Percentiles rank a stretch among this genome's conserved stretches.
phyloP scores from a whole-genome alignment of 2,113 vertebrate species.

The Sander vitreus region DNA sequence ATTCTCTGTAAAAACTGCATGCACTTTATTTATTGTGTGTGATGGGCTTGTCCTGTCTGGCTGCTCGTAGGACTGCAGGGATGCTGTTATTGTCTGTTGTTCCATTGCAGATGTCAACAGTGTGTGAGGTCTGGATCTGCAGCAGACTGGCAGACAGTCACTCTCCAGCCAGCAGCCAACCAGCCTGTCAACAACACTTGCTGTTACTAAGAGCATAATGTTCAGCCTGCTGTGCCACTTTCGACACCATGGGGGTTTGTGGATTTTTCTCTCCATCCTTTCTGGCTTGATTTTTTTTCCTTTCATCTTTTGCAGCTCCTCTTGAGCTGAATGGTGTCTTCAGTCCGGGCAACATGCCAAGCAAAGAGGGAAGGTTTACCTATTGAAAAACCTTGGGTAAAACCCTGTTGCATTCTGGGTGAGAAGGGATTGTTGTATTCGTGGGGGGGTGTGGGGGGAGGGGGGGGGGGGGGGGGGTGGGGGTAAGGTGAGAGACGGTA shows the following conservation, averaged over 20 bases:
- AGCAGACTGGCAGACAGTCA: constrained; percentile 76
- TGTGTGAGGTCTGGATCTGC: constrained; percentile 78
- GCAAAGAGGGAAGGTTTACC: constrained; percentile 61
- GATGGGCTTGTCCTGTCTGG: constrained; percentile 56
- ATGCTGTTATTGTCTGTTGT: constrained; percentile 74
- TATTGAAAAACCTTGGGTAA: constrained; percentile 58
- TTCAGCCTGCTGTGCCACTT: constrained; percentile 77
- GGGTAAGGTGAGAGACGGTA: constrained; percentile 40
- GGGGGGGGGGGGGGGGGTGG: constrained; percentile 15
- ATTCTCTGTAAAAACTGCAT: constrained; percentile 85
- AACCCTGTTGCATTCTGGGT: constrained; percentile 68
- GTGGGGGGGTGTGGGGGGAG: background rate
- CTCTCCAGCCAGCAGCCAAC: constrained; percentile 82
- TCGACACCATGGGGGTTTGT: constrained; percentile 60
- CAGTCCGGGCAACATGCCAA: constrained; percentile 72
- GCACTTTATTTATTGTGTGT: constrained; percentile 80
- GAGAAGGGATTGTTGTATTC: constrained; percentile 53
- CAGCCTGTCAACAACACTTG: constrained; percentile 82
- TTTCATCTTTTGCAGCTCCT: constrained; percentile 54
- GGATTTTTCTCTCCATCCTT: constrained; percentile 56
- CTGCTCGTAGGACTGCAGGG: constrained; percentile 48
- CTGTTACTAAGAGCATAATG: constrained; percentile 83
- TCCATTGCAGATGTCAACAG: constrained; percentile 78
- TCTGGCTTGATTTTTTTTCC: constrained; percentile 43
- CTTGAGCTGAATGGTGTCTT: constrained; percentile 65